phyloP scores from a whole-genome alignment of 2,797 vertebrate species.

The Pseudotriccus pelzelni region DNA sequence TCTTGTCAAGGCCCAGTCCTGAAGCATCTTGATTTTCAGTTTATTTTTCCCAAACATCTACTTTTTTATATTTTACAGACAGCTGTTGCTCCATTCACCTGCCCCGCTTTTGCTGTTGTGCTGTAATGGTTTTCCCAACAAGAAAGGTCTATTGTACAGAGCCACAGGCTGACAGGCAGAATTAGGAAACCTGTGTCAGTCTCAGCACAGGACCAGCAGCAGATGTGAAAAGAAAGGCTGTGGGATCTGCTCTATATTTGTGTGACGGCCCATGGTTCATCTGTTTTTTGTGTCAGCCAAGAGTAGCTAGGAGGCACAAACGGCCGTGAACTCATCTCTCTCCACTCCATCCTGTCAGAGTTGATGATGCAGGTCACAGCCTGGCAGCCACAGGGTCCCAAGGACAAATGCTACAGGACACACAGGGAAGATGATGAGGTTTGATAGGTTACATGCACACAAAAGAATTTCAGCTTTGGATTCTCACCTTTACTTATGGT shows the following conservation, averaged over 20 bases:
- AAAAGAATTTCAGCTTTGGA: not conserved
- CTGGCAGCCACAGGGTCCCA: not conserved
- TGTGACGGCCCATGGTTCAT: constrained; percentile 7
- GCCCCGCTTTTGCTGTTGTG: not conserved
- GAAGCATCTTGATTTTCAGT: not conserved
- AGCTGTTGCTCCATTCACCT: not conserved
- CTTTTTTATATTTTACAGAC: not conserved
- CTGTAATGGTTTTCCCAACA: not conserved
- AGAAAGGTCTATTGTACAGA: not conserved
- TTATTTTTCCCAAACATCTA: not conserved
- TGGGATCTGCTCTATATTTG: not conserved
- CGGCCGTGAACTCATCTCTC: not conserved
- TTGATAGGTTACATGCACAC: not conserved
- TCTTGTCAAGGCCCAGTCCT: not conserved
- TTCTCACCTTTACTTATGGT: not conserved
- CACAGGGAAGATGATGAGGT: not conserved
- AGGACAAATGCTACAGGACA: not conserved
- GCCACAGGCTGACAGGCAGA: constrained; percentile 10
- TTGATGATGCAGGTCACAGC: not conserved
- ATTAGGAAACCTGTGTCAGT: not conserved
- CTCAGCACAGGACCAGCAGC: not conserved
- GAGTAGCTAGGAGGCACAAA: constrained; percentile 24
- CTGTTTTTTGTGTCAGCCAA: constrained; percentile 23
- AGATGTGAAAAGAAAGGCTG: not conserved
- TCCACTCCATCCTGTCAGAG: constrained; percentile 2